A percentile compares a stretch with the other conserved stretches of the same genome.
Evolutionary conservation across 1,140 invertebrate species (phyloP).

Genomic region (Stegodyphus dumicola): DNA sequence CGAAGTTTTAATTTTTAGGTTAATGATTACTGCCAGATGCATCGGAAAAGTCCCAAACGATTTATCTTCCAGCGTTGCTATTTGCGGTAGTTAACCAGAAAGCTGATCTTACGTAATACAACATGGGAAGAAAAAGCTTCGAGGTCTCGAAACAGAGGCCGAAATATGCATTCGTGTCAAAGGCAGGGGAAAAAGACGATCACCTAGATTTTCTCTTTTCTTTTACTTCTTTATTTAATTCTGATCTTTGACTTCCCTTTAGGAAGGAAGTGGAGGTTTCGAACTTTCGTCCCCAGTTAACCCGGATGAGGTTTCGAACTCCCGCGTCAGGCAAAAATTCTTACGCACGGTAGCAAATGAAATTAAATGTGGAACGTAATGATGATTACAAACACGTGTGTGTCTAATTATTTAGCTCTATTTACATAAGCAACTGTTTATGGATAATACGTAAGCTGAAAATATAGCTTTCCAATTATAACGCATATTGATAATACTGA

Average conservation of each 20-base stretch:
- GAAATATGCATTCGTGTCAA: neutral
- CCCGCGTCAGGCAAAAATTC: neutral
- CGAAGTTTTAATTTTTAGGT: too few relatives aligned
- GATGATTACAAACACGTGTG: too few relatives aligned
- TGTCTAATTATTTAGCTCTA: too few relatives aligned
- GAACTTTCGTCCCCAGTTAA: constrained; percentile 19
- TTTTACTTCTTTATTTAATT: neutral
- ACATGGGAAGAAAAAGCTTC: too few relatives aligned
- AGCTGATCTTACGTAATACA: constrained; percentile 27
- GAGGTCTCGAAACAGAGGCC: neutral
- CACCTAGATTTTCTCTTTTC: neutral
- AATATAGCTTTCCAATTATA: too few relatives aligned
- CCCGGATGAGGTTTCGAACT: neutral
- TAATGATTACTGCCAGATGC: too few relatives aligned
- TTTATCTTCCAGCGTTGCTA: neutral
- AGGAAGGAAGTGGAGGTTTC: constrained; percentile 33
- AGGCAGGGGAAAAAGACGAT: constrained; percentile 22
- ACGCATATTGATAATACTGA: too few relatives aligned
- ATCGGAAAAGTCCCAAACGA: too few relatives aligned
- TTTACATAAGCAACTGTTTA: too few relatives aligned
- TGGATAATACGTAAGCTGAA: too few relatives aligned
- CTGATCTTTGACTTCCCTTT: neutral
- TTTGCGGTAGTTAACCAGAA: constrained; percentile 11
- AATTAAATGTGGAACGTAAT: too few relatives aligned
- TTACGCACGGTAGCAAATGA: too few relatives aligned